Evolutionary conservation across 2,113 vertebrate genomes (phyloP), one percentile per base, ranked within the genome.

Genomic region (Gorsachius goisagi): DNA sequence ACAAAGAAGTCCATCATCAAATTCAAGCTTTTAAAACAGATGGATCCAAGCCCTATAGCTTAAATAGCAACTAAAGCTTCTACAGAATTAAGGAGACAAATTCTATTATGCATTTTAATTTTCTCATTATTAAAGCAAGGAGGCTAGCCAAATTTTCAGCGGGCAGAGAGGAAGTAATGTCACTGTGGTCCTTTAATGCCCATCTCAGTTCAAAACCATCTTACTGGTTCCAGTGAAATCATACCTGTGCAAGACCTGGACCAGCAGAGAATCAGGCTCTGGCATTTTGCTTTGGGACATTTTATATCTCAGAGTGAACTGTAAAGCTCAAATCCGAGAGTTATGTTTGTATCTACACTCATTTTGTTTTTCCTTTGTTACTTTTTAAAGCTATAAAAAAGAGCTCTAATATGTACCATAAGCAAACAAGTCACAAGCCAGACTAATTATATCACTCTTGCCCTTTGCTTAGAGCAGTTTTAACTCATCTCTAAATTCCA

Each of bases 401-500:
- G 41, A 9, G 15, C 11, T 59, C 50, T 87, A 82, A 77, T 60
- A 49, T 1, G 11, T 67, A 93, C 63, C 69, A 88, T 75, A 88
- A 92, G 80, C 52, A 94, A 96, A 95, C 45, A 73, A 90, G 66
- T 85, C 11, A 8, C 79, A 90, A 91, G 71, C 64, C 82, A 82
- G 76, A 87, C 69, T 95, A 96, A 95, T 89, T 95, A 53, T 91
- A 94, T 83, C 83, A 83, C n/a, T 92, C 73, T 64, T 90, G 44
- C 88, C 73, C 85, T 97, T 96, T 86, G 73, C 88, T 95, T 88
- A 85, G 20, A 90, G 76, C 33, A 94, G 74, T 91, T 96, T 90
- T 92, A 94, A 96, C 86, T 96, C 96, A 96, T 96, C 90, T 90
- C 91, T 79, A 90, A 89, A 94, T 91, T 95, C 90, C 72, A 89